Conservation (phyloP, 2,888 invertebrate species). For the Dioctria rufipes region DNA sequence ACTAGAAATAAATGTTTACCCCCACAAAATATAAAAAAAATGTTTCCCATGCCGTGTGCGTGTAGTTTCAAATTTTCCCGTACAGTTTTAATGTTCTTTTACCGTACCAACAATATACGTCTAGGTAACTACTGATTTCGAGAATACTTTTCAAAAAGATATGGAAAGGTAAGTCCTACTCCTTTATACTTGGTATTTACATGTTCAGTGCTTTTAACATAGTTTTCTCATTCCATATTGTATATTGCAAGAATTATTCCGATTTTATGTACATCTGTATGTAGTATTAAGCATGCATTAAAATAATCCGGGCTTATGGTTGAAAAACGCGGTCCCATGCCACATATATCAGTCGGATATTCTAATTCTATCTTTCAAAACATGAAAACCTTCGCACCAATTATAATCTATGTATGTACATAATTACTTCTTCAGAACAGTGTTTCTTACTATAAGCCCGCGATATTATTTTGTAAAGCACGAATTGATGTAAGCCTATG, state of each 20-base stretch:
- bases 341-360: no score
- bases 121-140: not conserved
- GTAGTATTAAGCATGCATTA: not conserved
- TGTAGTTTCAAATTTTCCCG: not conserved
- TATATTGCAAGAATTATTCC: not conserved
- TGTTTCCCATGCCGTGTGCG: constrained; percentile 18
- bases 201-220: constrained; percentile 53
- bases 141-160: not conserved
- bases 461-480: no score
- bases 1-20: constrained; percentile 66
- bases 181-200: constrained; percentile 3
- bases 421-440: no score
- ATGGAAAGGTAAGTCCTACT: not conserved
- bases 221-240: not conserved
- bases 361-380: no score
- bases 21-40: constrained; percentile 29
- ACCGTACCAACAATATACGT: no score
- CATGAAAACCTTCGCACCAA: no score
- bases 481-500: not conserved
- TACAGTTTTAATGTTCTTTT: not conserved
- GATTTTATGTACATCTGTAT: not conserved
- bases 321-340: no score
- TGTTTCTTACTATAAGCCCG: no score
- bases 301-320: not conserved
- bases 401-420: no score